Percentiles rank a stretch among this genome's conserved stretches.
These are phyloP conservation scores for Macquaria ambigua DNA, from an alignment of 2,113 vertebrate species.

Conservation along the genomic window DNA sequence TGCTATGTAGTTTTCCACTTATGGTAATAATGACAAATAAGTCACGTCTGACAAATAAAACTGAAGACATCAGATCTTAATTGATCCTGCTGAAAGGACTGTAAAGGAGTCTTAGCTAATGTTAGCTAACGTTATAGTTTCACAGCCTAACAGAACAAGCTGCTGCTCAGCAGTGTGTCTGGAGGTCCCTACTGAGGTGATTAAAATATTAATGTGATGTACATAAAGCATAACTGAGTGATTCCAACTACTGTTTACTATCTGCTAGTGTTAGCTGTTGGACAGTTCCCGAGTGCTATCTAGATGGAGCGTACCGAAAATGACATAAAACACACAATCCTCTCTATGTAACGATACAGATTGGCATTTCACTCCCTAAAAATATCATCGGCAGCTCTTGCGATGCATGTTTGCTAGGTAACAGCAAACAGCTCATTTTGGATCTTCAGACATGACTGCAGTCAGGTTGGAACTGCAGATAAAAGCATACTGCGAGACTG, in stretches of 20 bases:
- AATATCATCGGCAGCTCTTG: not conserved
- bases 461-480: conserved; percentile 2
- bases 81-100: not conserved
- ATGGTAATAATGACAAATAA: not conserved
- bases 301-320: not conserved
- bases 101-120: not conserved
- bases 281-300: not conserved
- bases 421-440: not conserved
- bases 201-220: not conserved
- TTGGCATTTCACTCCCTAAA: not conserved
- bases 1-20: not conserved
- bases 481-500: not conserved
- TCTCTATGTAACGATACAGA: not conserved
- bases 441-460: not conserved
- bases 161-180: not conserved
- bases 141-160: not conserved
- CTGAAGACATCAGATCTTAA: not conserved
- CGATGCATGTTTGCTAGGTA: not conserved
- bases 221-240: not conserved
- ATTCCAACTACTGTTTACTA: not conserved
- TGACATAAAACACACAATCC: not conserved
- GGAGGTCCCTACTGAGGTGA: not conserved
- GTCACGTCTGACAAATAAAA: not conserved
- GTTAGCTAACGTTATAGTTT: not conserved
- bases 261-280: not conserved